Conservation (phyloP, 2,113 vertebrate genomes). For the Zosterops borbonicus region DNA sequence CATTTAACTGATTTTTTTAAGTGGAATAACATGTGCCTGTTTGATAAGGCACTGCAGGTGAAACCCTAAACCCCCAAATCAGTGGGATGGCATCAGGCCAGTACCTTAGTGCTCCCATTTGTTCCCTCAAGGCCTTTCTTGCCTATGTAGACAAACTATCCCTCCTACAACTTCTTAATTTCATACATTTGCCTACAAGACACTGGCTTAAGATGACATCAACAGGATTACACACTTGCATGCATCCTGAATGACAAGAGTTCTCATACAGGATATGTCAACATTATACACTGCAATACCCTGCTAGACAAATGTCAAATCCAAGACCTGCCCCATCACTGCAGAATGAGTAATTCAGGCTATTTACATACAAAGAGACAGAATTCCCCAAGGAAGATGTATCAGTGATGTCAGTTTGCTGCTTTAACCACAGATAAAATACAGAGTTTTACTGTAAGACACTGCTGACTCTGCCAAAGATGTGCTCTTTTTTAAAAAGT, state of each 20-base stretch:
- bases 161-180: background rate
- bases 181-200: background rate
- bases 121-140: background rate
- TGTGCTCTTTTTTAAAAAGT: background rate
- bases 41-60: background rate
- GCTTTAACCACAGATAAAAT: background rate
- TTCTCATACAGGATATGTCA: background rate
- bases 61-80: background rate
- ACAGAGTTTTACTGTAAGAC: background rate
- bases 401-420: background rate
- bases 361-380: background rate
- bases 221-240: background rate
- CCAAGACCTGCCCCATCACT: background rate
- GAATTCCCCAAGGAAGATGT: background rate
- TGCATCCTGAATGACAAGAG: background rate
- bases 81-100: background rate
- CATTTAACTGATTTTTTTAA: background rate
- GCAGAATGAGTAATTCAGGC: background rate
- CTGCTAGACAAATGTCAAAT: background rate
- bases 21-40: rapidly evolving
- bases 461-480: background rate
- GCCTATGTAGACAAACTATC: background rate
- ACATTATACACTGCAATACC: background rate
- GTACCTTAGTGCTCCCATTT: background rate
- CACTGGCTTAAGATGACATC: background rate